These are phyloP conservation scores for Maniola hyperantus DNA, from an alignment of 2,888 invertebrate genomes.

Conservation along the genomic window DNA sequence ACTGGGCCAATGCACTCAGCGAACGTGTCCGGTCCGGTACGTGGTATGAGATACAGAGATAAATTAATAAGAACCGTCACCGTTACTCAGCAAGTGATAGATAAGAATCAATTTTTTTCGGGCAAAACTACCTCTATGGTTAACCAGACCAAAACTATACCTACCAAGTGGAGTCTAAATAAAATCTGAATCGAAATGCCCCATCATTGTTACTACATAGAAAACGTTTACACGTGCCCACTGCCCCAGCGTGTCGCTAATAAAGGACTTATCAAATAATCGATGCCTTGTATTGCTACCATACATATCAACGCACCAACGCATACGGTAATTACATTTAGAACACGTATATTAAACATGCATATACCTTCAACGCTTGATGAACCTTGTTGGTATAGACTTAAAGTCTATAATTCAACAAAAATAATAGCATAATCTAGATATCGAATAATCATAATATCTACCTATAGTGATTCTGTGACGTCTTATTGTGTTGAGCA, in stretches of 20 bases:
- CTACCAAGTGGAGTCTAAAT: too few relatives aligned
- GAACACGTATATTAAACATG: constrained; percentile 24
- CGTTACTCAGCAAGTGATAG: too few relatives aligned
- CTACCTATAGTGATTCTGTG: constrained; percentile 18
- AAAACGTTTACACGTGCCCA: constrained; percentile 51
- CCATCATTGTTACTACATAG: constrained; percentile 35
- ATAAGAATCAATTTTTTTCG: too few relatives aligned
- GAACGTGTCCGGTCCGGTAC: too few relatives aligned
- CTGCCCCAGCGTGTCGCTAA: constrained; percentile 56
- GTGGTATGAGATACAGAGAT: too few relatives aligned
- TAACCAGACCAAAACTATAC: too few relatives aligned
- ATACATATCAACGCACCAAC: constrained; percentile 41
- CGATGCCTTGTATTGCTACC: constrained; percentile 57
- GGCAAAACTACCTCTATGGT: too few relatives aligned
- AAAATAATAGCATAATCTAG: constrained; percentile 6
- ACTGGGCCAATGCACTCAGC: too few relatives aligned
- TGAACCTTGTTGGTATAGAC: constrained; percentile 9
- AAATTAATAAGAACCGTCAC: too few relatives aligned
- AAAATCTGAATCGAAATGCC: too few relatives aligned
- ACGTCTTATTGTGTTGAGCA: constrained; percentile 24
- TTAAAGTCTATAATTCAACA: constrained; percentile 20
- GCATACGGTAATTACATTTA: constrained; percentile 40
- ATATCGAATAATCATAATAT: constrained; percentile 4
- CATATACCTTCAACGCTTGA: constrained; percentile 7
- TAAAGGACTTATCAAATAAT: constrained; percentile 71